Percentiles rank a stretch among this genome's conserved stretches.
Conservation (phyloP, 2,113 vertebrate species). For the Phodopus roborovskii region DNA sequence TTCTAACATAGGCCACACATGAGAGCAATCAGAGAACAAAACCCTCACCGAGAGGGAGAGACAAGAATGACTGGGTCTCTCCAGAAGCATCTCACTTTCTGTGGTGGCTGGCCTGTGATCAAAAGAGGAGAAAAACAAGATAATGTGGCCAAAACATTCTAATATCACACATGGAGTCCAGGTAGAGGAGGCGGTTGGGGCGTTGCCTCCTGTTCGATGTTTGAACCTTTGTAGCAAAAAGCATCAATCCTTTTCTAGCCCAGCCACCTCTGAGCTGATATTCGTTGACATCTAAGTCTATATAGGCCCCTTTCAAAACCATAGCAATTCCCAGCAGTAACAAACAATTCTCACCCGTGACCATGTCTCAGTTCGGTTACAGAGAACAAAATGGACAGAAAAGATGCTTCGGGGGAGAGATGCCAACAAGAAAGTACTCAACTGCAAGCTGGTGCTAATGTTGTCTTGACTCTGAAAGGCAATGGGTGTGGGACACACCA, state of each 20-base stretch:
- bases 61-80: not conserved
- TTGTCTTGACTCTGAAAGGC: not conserved
- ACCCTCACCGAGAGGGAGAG: not conserved
- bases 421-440: not conserved
- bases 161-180: not conserved
- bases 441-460: not conserved
- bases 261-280: not conserved
- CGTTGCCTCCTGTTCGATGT: not conserved
- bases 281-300: not conserved
- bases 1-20: not conserved
- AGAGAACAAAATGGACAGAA: not conserved
- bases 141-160: not conserved
- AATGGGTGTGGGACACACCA: not conserved
- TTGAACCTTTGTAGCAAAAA: not conserved
- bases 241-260: not conserved
- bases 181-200: not conserved
- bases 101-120: not conserved
- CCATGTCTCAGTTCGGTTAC: not conserved
- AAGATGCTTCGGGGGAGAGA: not conserved
- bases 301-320: not conserved
- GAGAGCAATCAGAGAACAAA: not conserved
- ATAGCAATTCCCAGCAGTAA: not conserved
- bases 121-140: not conserved
- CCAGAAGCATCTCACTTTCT: not conserved
- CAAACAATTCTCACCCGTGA: not conserved